Evolutionary conservation across 2,888 invertebrate species (phyloP), one percentile per base, ranked within the genome.

Genomic region (Diarsia dahlii): DNA sequence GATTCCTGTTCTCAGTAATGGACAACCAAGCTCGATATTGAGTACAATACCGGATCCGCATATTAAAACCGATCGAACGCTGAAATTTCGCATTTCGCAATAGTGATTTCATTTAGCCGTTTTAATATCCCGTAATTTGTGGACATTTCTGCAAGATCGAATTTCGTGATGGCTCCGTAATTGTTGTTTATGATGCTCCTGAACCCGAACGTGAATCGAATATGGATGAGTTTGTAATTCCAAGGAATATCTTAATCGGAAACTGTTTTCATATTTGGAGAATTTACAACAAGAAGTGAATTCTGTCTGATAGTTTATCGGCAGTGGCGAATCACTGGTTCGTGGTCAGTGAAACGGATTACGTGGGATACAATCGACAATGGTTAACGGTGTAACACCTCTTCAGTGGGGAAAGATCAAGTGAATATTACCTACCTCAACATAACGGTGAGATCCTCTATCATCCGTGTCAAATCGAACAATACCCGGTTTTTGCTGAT

Each of bases 1-100:
- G 86, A 92, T 92, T 93, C 92, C 91, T 90, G 92, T 94, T 94
- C 89, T 91, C 80, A 86, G 90, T 91, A 90, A 90, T 92, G 90
- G 88, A 84, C 85, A 83, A 83, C 78, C 87, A 80, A 88, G 87
- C 83, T 86, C 78, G 89, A 67, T 92, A 92, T 93, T 89, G 88
- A 92, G 90, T 89, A 87, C 87, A 91, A 90, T 93, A 91, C 92
- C 92, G 85, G 85, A 89, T 73, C 69, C 75, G 72, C 50, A 73
- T 74, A 77, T 79, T 80, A 80, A 85, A 78, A 76, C 62, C 76
- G 67, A 60, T 52, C 28, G 65, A 68, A 66, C 28, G 66, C 81
- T 80, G 78, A 88, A 86, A 71, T 83, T 81, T 71, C 60, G 56
- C 60, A 69, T 78, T 71, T 67, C 54, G 56, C 62, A 68, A 84